Evolutionary conservation across 2,888 invertebrate genomes (phyloP).

Genomic region (Parnassius orleans): DNA sequence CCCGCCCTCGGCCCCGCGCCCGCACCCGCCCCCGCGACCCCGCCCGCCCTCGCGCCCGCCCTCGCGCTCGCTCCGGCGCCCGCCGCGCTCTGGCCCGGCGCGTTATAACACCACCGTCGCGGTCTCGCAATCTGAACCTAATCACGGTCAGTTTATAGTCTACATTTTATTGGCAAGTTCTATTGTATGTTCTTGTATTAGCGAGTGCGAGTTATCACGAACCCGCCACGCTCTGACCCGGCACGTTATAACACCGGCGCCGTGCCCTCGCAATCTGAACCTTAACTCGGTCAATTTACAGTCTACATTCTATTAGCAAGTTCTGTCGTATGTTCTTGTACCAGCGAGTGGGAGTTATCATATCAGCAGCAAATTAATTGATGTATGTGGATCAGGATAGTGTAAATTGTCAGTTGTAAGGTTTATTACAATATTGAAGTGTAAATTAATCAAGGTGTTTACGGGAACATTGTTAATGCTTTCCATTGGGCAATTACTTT

Average conservation of each 20-base stretch:
- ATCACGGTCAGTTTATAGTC: constrained; percentile 11
- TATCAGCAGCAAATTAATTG: too few species aligned
- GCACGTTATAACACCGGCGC: constrained; percentile 35
- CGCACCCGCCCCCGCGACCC: constrained; percentile 32
- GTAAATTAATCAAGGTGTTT: too few species aligned
- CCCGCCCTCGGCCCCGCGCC: constrained; percentile 31
- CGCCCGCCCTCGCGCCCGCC: constrained; percentile 29
- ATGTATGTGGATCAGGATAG: too few species aligned
- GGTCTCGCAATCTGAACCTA: constrained; percentile 8
- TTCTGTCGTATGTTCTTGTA: not conserved
- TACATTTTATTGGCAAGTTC: constrained; percentile 8
- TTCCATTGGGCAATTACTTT: constrained; percentile 15
- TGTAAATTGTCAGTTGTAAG: too few species aligned
- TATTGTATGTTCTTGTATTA: not conserved
- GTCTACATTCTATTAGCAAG: constrained; percentile 9
- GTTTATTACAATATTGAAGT: too few species aligned
- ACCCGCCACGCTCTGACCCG: constrained; percentile 25
- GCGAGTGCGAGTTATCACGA: not conserved
- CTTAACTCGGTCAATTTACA: constrained; percentile 8
- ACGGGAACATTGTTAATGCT: not conserved
- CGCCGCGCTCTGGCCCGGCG: constrained; percentile 26
- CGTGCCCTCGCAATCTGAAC: constrained; percentile 11
- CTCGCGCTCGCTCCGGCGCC: constrained; percentile 17
- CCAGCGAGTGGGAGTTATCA: not conserved
- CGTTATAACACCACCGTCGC: constrained; percentile 35